Evolutionary conservation across 2,888 invertebrate genomes (phyloP).

Genomic region (Drosophila conformis): DNA sequence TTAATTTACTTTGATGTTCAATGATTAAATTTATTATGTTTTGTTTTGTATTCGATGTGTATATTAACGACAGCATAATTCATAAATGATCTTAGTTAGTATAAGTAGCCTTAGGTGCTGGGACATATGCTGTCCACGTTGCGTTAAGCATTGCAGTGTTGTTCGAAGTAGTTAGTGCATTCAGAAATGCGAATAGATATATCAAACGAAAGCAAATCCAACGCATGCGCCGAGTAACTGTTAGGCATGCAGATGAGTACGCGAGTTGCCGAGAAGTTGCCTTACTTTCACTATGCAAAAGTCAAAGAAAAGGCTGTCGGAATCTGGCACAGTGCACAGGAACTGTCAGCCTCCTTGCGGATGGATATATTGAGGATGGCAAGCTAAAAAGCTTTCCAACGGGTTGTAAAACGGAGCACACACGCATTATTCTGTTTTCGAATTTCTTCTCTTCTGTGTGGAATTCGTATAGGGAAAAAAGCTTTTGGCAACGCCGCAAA

Average conservation of each 20-base stretch:
- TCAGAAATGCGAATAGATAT: conserved; percentile 38
- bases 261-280: conserved; percentile 13
- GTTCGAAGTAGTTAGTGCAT: conserved; percentile 19
- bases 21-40: background rate
- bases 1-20: background rate
- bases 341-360: conserved; percentile 23
- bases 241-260: conserved; percentile 4
- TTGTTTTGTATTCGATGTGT: background rate
- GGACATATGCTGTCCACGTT: conserved; percentile 11
- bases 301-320: conserved; percentile 26
- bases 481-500: conserved; percentile 61
- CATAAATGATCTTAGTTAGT: conserved; percentile 50
- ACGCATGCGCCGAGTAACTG: conserved; percentile 56
- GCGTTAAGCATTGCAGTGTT: conserved; percentile 31
- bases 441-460: conserved; percentile 19
- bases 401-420: conserved; percentile 17
- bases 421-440: conserved; percentile 15
- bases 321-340: conserved; percentile 36
- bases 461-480: conserved; percentile 27
- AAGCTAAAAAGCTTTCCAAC: conserved; percentile 27
- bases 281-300: conserved; percentile 55
- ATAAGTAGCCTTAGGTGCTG: conserved; percentile 4
- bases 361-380: background rate
- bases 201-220: conserved; percentile 30
- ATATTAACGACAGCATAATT: background rate